Evolutionary conservation across 2,888 invertebrate genomes (phyloP), one percentile per base, ranked within the genome.

Genomic region (Pristionchus arcanus): DNA sequence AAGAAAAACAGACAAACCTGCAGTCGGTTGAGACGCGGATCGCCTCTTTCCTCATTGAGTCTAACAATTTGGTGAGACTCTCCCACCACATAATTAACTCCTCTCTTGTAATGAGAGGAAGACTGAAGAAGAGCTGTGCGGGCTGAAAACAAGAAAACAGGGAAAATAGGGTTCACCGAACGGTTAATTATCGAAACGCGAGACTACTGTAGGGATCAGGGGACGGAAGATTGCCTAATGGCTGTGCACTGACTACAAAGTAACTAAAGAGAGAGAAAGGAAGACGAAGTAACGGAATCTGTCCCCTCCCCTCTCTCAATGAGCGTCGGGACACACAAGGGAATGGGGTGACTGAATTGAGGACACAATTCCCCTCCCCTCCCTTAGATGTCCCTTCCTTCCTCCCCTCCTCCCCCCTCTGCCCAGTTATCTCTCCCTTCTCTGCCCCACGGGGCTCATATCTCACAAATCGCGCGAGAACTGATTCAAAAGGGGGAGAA

Each of bases 61-160:
- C 49, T 81, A 81, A 81, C 81, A 81, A 81, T 53, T 81, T 81
- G 42, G 81, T 81, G 81, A 81, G 81, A 81, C 81, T 81, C 81
- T 81, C 81, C 81, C 81, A 81, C 81, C 81, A 81, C 81, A 81
- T 81, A 81, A 81, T 81, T 81, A 81, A 42, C 81, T 81, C 49
- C 81, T 42, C 49, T 81, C 42, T 81, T n/a, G 77, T 25, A 77
- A 77, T 49, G 81, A 81, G 81, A 81, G 49, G 11, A 53, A 55
- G 55, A 55, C 21, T 21, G 59, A 59, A 59, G 59, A 59, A 25
- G 19, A 55, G 55, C 59, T 59, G 21, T 59, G 21, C 21, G 42
- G 42, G 42, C n/a, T 81, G 49, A 81, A 81, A 81, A 81, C 49
- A 81, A 81, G 28, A 53, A n/a, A 37, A n/a, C 53, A 15, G n/a